Conservation (phyloP, 2,113 vertebrate species). For the Lanius ludovicianus region DNA sequence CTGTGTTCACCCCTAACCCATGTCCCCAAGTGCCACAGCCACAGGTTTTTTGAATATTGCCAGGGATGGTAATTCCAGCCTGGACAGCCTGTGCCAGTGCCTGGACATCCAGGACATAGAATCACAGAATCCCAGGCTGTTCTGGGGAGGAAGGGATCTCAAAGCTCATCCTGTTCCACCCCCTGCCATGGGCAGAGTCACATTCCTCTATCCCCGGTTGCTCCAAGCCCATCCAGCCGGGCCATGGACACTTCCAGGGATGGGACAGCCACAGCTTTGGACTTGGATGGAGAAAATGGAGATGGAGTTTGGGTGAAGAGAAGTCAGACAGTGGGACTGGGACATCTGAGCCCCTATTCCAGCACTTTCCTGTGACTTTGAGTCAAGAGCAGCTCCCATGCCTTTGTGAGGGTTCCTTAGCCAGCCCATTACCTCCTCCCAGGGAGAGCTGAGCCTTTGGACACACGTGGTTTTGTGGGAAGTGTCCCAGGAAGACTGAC, state of each 20-base stretch:
- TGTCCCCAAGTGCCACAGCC: background rate
- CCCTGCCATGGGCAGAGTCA: background rate
- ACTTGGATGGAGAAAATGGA: background rate
- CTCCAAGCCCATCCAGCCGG: fast-evolving
- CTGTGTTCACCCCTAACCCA: background rate
- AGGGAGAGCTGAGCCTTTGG: background rate
- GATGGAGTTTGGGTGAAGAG: background rate
- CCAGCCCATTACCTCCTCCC: background rate
- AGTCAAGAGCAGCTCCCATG: background rate
- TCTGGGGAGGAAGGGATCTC: background rate
- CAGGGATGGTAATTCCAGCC: background rate
- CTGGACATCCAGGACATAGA: background rate
- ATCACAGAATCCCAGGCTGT: background rate
- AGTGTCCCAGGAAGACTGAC: background rate
- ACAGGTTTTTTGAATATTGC: background rate
- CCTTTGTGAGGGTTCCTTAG: background rate
- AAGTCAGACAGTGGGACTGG: background rate
- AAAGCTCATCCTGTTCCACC: background rate
- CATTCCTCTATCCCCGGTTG: background rate
- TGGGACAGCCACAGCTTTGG: background rate
- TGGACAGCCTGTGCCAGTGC: background rate
- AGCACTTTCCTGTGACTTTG: background rate
- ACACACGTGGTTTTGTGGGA: background rate
- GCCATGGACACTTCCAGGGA: background rate
- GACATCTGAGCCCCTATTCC: background rate